A percentile compares a stretch with the other conserved stretches of the same genome.
Evolutionary conservation across 2,888 invertebrate species (phyloP).

Genomic region (Resseliella maxima): DNA sequence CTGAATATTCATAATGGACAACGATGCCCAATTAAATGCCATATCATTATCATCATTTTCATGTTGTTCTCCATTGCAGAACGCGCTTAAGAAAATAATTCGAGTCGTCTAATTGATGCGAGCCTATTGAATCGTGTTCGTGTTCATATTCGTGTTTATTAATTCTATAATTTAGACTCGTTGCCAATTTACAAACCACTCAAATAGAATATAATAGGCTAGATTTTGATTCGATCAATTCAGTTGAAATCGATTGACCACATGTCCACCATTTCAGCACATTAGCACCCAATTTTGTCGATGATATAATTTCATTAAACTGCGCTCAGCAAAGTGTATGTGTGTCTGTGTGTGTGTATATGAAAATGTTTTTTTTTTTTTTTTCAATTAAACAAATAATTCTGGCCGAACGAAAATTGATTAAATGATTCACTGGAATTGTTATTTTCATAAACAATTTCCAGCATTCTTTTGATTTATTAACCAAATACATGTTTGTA

Average conservation of each 20-base stretch:
- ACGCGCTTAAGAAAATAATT: not conserved
- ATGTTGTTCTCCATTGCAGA: no score
- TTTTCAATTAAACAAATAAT: constrained; percentile 6
- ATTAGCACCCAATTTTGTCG: not conserved
- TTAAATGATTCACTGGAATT: constrained; percentile 5
- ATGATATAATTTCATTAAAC: no score
- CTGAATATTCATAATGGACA: not conserved
- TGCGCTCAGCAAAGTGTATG: no score
- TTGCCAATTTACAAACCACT: not conserved
- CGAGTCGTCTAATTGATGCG: not conserved
- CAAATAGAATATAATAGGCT: not conserved
- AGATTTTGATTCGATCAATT: not conserved
- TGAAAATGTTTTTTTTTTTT: not conserved
- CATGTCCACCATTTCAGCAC: not conserved
- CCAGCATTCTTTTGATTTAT: not conserved
- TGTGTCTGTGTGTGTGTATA: no score
- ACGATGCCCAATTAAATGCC: not conserved
- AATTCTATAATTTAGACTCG: not conserved
- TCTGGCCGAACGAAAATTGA: not conserved
- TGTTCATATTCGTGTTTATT: no score
- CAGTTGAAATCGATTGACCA: not conserved
- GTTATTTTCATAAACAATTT: not conserved
- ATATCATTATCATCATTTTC: not conserved
- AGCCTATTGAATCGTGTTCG: not conserved
- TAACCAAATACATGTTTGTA: not conserved